Conservation (phyloP, 2,888 invertebrate species). For the Heliconius hortense region DNA sequence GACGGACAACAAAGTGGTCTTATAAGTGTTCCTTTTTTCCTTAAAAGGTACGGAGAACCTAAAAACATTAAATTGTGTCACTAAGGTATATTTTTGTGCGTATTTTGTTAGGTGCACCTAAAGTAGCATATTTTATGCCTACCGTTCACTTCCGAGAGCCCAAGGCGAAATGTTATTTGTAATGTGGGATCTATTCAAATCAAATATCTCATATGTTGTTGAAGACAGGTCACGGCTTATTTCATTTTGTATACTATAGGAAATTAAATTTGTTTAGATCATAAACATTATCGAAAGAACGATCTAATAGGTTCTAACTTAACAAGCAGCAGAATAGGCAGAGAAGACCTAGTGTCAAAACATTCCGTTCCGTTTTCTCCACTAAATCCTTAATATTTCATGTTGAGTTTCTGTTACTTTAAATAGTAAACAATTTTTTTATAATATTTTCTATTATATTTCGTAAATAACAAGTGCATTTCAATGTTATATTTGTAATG, state of each 20-base stretch:
- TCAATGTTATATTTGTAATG: background rate
- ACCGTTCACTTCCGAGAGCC: conserved; percentile 33
- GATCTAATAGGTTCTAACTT: too few species aligned
- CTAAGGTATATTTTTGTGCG: conserved; percentile 7
- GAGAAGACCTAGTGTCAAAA: too few species aligned
- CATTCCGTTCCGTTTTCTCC: too few species aligned
- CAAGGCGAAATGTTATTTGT: conserved; percentile 20
- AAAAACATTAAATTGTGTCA: too few species aligned
- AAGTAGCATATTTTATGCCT: conserved; percentile 16
- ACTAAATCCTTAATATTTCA: too few species aligned
- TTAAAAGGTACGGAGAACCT: too few species aligned
- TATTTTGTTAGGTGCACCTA: conserved; percentile 13
- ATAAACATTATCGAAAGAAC: too few species aligned
- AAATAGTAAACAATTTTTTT: too few species aligned
- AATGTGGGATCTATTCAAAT: conserved; percentile 7
- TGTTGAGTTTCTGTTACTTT: too few species aligned
- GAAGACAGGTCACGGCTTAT: background rate
- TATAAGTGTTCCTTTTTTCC: too few species aligned
- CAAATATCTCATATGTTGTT: background rate
- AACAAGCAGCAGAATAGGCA: too few species aligned
- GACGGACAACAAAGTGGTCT: too few species aligned
- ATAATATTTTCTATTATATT: background rate
- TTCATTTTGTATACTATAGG: background rate
- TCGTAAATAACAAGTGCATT: background rate
- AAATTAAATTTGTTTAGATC: background rate